Evolutionary conservation across 2,113 vertebrate genomes (phyloP), one percentile per base, ranked within the genome.

Genomic region (Gobiocypris rarus): DNA sequence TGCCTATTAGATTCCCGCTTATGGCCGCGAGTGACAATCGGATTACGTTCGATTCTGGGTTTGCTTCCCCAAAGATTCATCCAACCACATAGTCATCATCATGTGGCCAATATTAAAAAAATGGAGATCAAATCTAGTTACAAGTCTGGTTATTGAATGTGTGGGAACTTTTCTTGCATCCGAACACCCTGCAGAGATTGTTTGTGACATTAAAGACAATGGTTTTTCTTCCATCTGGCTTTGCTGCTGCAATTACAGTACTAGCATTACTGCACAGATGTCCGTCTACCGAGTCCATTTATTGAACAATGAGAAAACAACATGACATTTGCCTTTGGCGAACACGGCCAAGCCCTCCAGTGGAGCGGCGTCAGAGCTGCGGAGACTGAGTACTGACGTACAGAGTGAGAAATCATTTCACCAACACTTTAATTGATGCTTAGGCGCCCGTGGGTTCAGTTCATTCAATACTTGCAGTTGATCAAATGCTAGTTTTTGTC

Each of bases 401-500:
- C 85, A 19, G 73, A 19, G 24, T 34, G 24, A 26, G 17, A 80
- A 67, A 65, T 70, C 19, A 24, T 65, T 87, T 69, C 56, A 76
- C 74, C 74, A 61, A 59, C 84, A 28, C 69, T 78, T 81, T 84
- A 73, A 88, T 88, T 83, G 86, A 85, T 54, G 45, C 81, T 83
- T 56, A 52, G 59, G 58, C 52, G 26, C 74, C 76, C 28, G 50
- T 84, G 81, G 75, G 65, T 56, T 80, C 3, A 24, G 45, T 76
- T 81, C 82, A 87, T 75, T 83, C 81, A 83, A 71, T 75, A 31
- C 75, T 38, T 70, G 84, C 59, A 31, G 58, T 80, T 81, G 86
- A 83, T 85, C 82, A 85, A 85, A 82, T 80, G 84, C 84, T 80
- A 24, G 34, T 80, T 81, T 83, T 88, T 85, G 84, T 88, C 54